A percentile compares a stretch with the other conserved stretches of the same genome.
Conservation (phyloP, 2,113 vertebrate species). For the Osmerus eperlanus region DNA sequence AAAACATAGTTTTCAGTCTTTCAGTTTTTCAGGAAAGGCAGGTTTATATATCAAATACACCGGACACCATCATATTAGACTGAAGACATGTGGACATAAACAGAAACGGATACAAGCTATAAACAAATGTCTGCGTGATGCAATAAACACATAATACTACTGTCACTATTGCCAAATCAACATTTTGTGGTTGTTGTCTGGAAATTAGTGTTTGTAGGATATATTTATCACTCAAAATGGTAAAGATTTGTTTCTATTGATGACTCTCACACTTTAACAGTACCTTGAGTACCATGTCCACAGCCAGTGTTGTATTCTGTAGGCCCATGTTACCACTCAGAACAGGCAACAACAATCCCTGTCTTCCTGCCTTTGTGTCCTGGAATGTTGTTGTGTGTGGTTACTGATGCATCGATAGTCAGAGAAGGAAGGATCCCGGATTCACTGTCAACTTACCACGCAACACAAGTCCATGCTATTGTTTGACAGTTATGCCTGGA, state of each 20-base stretch:
- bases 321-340: background rate
- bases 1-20: conserved; percentile 36
- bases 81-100: background rate
- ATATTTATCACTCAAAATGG: too few species aligned
- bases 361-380: conserved; percentile 67
- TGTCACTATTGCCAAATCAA: too few species aligned
- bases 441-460: conserved; percentile 10
- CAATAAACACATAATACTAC: background rate
- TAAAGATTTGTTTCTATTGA: too few species aligned
- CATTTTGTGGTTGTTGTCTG: too few species aligned
- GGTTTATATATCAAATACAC: conserved; percentile 7
- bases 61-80: background rate
- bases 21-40: conserved; percentile 19
- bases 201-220: too few species aligned
- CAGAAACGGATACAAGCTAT: background rate
- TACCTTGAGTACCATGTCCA: conserved; percentile 23
- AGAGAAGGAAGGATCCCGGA: conserved; percentile 1
- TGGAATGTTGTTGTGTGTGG: conserved; percentile 62
- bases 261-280: background rate
- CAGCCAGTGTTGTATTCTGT: conserved; percentile 8
- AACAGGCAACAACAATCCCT: conserved; percentile 38
- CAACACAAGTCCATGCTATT: background rate
- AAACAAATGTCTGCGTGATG: background rate
- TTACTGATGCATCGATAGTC: conserved; percentile 30
- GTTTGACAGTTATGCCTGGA: background rate